A percentile compares a stretch with the other conserved stretches of the same genome.
These are phyloP conservation scores for Eulacestoma nigropectus DNA, from an alignment of 2,113 vertebrate genomes.

Conservation along the genomic window DNA sequence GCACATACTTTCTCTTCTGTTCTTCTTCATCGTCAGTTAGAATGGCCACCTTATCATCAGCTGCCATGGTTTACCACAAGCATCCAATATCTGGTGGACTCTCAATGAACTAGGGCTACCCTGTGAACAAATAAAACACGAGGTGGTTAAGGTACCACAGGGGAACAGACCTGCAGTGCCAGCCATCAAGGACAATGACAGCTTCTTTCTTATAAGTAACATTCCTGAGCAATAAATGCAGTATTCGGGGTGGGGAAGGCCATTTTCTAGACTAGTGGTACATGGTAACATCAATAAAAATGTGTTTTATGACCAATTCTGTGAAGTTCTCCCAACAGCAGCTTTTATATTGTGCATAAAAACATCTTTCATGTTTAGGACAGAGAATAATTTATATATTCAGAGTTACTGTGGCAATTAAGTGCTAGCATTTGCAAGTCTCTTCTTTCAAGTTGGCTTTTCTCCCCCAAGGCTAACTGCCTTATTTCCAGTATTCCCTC, in stretches of 20 bases:
- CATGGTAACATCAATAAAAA: background rate
- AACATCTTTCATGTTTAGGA: background rate
- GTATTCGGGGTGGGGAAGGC: background rate
- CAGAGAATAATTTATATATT: background rate
- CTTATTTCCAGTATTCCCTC: background rate
- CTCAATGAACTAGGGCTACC: slow-evolving; percentile 27
- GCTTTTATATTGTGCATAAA: background rate
- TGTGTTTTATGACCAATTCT: background rate
- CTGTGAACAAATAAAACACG: slow-evolving; percentile 46
- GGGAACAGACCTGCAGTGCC: background rate
- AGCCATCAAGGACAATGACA: background rate
- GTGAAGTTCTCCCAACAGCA: background rate
- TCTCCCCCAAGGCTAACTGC: background rate
- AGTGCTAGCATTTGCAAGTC: background rate
- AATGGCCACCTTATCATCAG: slow-evolving; percentile 92
- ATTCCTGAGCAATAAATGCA: background rate
- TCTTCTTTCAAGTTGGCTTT: background rate
- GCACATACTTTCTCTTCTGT: slow-evolving; percentile 88
- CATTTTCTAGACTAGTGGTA: background rate
- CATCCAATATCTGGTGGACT: background rate
- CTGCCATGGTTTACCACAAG: slow-evolving; percentile 79
- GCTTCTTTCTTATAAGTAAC: background rate
- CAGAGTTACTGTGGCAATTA: background rate
- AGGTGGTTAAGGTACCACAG: background rate
- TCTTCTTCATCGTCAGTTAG: slow-evolving; percentile 95